Evolutionary conservation across 2,888 invertebrate species (phyloP), one percentile per base, ranked within the genome.

Genomic region (Zygaena filipendulae): DNA sequence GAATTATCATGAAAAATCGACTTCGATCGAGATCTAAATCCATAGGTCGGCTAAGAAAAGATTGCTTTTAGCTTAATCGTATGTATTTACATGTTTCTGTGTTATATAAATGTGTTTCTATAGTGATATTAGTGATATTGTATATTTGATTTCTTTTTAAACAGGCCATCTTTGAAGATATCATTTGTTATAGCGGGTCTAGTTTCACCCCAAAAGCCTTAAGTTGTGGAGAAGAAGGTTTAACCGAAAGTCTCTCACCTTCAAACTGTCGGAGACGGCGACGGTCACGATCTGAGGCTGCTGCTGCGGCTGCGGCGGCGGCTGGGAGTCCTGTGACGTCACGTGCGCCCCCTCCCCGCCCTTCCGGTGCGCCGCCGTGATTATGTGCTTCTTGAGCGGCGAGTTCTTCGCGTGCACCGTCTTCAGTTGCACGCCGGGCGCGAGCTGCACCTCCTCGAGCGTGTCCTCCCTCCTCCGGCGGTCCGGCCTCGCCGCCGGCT

Each of bases 341-440:
- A 43, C 43, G 13, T 42, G 31, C 23, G 52, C 35, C 11, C 50
- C 46, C 42, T 50, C 52, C 23, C 45, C 34, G 4, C 46, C 38
- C 14, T 60, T 36, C 8, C 61, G 43, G 20, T 52, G 57, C 7
- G 54, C 43, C n/a, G 59, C 52, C 11, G 68, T 66, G 4, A 74
- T 69, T 10, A 71, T 63, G 39, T 74, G 74, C 49, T 71, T 70
- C 61, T 74, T 74, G 2, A 72, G 37, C 9, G 77, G 72, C 4
- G 75, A 72, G 23, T 66, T 62, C 13, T 58, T 59, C 11, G 66
- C 60, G 12, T 68, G 70, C 0, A 70, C 63, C 0, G 70, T 67
- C 43, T 70, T 68, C n/a, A 72, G 36, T 21, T 70, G 70, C 0
- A 70, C 62, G 8, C 62, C 66, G 38, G 52, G 56, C 1, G 55